Evolutionary conservation across 2,113 vertebrate species (phyloP), one percentile per base, ranked within the genome.

Genomic region (Lethenteron camtschaticum): DNA sequence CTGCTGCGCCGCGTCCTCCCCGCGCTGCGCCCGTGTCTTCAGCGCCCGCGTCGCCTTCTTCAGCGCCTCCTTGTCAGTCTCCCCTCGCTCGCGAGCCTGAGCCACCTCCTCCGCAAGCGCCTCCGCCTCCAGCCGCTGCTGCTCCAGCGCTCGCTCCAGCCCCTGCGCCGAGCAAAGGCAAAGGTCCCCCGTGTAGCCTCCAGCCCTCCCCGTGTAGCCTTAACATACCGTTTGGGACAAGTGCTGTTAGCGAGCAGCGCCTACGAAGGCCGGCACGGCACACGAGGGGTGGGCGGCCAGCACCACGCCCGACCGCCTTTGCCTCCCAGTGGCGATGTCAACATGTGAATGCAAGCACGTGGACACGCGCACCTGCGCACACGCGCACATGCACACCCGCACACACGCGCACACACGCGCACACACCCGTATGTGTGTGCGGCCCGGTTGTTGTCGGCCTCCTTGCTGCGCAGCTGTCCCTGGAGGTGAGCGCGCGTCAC

Each of bases 381-480:
- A 20, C 20, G 3, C 20, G 20, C 20, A 20, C 20, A 20, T 2
- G 3, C 20, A 20, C 20, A 20, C 20, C 2, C 24, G 24, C 24
- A 4, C 24, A 41, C 24, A 41, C 24, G 3, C 24, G 5, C 24
- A 41, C 24, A 4, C 24, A 1, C 24, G 4, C 24, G 5, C 24
- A 4, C 24, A 4, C 76, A 94, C 91, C 85, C 81, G 81, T 16
- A 95, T 83, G 76, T 88, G 85, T 12, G 82, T 72, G 71, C 68
- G 2, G 92, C 80, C 1, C 85, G 84, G 76, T 81, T 85, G 74
- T 88, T 92, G 68, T 95, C 87, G 0, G 86, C 82, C 63, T 91
- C 90, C 73, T 82, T 90, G 73, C 71, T 83, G 16, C 86, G 81
- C 56, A 95, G 74, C 74, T 88, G 88, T 0, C 79, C 81, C 75